phyloP scores from a whole-genome alignment of 2,113 vertebrate genomes.

The Coreoperca whiteheadi region DNA sequence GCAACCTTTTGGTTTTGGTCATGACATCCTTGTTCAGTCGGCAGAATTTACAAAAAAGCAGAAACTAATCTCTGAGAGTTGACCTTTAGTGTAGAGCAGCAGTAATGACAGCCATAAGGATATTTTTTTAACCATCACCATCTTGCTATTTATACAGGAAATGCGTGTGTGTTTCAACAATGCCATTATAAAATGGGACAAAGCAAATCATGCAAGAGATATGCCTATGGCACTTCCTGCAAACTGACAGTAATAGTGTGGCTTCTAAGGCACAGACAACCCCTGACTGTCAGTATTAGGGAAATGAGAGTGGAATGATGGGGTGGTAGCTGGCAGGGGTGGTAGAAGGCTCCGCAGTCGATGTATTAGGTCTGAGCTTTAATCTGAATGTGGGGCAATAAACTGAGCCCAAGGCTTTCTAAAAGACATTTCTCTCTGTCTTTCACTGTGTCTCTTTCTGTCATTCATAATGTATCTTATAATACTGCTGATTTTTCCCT shows the following conservation, averaged over 20 bases:
- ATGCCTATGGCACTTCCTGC: slow-evolving; percentile 33
- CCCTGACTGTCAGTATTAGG: slow-evolving; percentile 56
- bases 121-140: slow-evolving; percentile 8
- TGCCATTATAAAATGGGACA: slow-evolving; percentile 26
- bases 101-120: not conserved
- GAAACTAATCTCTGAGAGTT: not conserved
- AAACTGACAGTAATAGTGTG: slow-evolving; percentile 47
- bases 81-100: slow-evolving; percentile 34
- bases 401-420: slow-evolving; percentile 45
- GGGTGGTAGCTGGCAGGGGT: slow-evolving; percentile 28
- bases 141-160: not conserved
- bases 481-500: slow-evolving; percentile 43
- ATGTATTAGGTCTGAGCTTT: slow-evolving; percentile 59
- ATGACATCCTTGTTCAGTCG: slow-evolving; percentile 31
- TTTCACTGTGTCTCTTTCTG: slow-evolving; percentile 30
- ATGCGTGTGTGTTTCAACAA: slow-evolving; percentile 18
- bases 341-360: slow-evolving; percentile 33
- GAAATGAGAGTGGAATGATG: slow-evolving; percentile 47
- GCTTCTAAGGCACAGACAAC: slow-evolving; percentile 4
- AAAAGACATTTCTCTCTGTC: slow-evolving; percentile 39
- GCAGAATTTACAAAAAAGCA: slow-evolving; percentile 26
- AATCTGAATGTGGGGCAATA: slow-evolving; percentile 59
- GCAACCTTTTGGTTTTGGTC: not conserved
- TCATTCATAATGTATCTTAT: slow-evolving; percentile 51
- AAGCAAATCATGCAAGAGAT: slow-evolving; percentile 31